phyloP scores from a whole-genome alignment of 1,140 invertebrate genomes.

The Pseudomyrmex dendroicus region DNA sequence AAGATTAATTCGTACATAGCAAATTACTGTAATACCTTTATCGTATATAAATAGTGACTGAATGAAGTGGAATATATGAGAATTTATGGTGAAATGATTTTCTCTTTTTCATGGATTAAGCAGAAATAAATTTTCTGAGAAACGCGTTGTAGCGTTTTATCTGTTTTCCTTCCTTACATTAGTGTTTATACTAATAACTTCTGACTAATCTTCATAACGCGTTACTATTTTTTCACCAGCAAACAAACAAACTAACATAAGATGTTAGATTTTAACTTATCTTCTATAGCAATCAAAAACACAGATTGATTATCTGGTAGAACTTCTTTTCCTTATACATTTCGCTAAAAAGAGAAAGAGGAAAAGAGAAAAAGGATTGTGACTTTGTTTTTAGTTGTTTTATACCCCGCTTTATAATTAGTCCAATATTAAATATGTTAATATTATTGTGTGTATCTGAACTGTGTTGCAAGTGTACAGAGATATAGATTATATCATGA shows the following conservation, averaged over 20 bases:
- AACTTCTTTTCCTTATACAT: constrained; percentile 13
- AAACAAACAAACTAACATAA: background rate
- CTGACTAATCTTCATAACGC: constrained; percentile 33
- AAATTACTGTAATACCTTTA: constrained; percentile 80
- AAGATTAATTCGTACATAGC: constrained; percentile 79
- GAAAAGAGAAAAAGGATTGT: background rate
- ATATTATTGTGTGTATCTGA: constrained; percentile 83
- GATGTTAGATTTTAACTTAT: constrained; percentile 8
- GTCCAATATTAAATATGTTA: constrained; percentile 83
- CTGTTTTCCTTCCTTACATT: constrained; percentile 67
- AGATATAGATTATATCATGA: constrained; percentile 76
- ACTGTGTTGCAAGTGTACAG: constrained; percentile 82
- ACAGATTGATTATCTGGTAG: constrained; percentile 4
- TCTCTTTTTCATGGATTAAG: constrained; percentile 73
- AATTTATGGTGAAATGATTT: constrained; percentile 72
- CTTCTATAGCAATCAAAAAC: constrained; percentile 13
- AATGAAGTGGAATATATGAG: constrained; percentile 79
- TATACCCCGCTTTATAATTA: constrained; percentile 62
- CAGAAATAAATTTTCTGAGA: constrained; percentile 75
- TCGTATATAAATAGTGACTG: constrained; percentile 79
- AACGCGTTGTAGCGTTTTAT: constrained; percentile 64
- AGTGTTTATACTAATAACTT: constrained; percentile 58
- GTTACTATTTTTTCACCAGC: constrained; percentile 19
- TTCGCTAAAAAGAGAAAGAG: background rate
- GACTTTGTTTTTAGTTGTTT: constrained; percentile 42